Conservation (phyloP, 2,888 invertebrate species). For the Gandaritis pyraliata region DNA sequence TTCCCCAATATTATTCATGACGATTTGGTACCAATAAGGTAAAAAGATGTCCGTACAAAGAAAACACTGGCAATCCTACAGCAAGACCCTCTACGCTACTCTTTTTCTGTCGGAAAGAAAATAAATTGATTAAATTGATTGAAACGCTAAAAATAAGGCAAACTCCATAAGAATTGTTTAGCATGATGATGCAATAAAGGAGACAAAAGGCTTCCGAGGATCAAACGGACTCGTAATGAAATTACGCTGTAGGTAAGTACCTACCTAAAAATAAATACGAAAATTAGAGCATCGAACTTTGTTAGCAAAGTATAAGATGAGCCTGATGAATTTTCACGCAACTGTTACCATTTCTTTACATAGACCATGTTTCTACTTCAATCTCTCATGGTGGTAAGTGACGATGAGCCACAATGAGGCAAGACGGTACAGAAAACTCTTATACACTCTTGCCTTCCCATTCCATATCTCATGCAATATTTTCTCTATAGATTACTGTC, state of each 20-base stretch:
- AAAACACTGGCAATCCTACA: no score
- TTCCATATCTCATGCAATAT: background rate
- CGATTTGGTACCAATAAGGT: background rate
- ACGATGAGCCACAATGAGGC: no score
- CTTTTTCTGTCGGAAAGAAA: no score
- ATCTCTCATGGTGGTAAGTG: no score
- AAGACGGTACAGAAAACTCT: no score
- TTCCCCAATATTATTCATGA: background rate
- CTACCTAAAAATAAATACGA: background rate
- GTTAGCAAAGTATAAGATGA: background rate
- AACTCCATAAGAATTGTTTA: conserved; percentile 7
- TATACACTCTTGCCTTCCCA: no score
- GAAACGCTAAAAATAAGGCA: conserved; percentile 18
- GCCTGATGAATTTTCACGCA: background rate
- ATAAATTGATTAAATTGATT: background rate
- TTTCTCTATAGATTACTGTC: background rate
- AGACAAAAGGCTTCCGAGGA: background rate
- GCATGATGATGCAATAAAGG: conserved; percentile 10
- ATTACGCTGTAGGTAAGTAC: background rate
- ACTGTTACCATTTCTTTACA: no score
- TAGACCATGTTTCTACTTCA: no score
- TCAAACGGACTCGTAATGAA: conserved; percentile 13
- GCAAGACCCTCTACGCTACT: no score
- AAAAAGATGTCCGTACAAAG: no score
- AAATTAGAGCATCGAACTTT: background rate